Evolutionary conservation across 2,888 invertebrate genomes (phyloP).

Genomic region (Oligia strigilis): DNA sequence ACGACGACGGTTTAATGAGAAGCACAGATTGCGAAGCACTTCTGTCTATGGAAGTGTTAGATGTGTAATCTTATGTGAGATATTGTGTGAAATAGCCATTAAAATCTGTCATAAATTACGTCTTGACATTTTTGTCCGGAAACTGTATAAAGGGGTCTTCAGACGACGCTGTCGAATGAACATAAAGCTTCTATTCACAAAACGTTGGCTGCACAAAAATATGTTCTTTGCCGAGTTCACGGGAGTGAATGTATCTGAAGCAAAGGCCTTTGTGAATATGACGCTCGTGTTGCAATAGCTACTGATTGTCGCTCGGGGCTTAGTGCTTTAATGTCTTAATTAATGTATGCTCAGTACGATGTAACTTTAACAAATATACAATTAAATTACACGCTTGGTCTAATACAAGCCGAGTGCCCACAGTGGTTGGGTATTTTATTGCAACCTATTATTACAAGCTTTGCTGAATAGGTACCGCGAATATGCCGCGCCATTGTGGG

Average conservation of each 20-base stretch:
- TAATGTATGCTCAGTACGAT: not conserved
- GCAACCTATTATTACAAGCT: not conserved
- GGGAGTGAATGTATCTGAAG: conserved; percentile 19
- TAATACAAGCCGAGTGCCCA: not conserved
- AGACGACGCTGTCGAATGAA: conserved; percentile 32
- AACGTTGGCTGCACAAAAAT: conserved; percentile 20
- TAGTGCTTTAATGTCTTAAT: conserved; percentile 30
- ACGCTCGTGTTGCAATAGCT: conserved; percentile 5
- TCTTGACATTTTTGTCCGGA: conserved; percentile 38
- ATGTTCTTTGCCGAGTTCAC: conserved; percentile 35
- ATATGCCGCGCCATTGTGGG: not conserved
- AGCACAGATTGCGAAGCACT: not conserved
- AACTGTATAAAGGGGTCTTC: conserved; percentile 8
- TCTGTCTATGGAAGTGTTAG: not conserved
- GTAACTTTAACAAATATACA: not conserved
- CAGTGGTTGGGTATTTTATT: not conserved
- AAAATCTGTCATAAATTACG: conserved; percentile 19
- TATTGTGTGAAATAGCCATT: conserved; percentile 18
- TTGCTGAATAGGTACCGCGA: conserved; percentile 4
- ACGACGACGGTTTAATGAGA: conserved; percentile 7
- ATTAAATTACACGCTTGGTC: too few species aligned
- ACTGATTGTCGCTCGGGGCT: conserved; percentile 14
- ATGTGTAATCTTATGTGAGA: not conserved
- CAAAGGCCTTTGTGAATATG: conserved; percentile 37
- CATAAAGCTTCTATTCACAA: conserved; percentile 18